A percentile compares a stretch with the other conserved stretches of the same genome.
phyloP scores from a whole-genome alignment of 1,140 invertebrate species.

The Chironomus tepperi region DNA sequence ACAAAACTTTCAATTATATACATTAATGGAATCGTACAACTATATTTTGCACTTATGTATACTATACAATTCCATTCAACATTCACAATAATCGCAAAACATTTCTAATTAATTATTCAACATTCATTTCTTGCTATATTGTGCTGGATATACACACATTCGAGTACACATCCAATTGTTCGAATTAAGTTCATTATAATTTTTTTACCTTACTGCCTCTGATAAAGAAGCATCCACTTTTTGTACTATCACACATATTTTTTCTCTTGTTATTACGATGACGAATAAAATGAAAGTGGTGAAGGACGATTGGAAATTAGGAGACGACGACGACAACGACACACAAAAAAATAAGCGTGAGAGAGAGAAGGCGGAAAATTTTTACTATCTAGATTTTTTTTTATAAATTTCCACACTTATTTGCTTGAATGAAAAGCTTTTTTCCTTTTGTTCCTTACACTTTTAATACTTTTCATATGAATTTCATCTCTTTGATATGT shows the following conservation, averaged over 20 bases:
- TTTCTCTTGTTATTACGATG: slow-evolving; percentile 34
- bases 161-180: background rate
- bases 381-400: slow-evolving; percentile 27
- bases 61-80: background rate
- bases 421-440: slow-evolving; percentile 21
- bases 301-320: background rate
- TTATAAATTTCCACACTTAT: background rate
- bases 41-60: background rate
- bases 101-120: slow-evolving; percentile 25
- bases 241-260: slow-evolving; percentile 55
- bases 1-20: no score
- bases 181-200: background rate
- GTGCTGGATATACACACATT: no score
- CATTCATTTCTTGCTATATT: background rate
- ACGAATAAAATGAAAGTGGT: background rate
- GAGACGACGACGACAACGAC: no score
- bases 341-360: slow-evolving; percentile 22
- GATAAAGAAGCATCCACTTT: slow-evolving; percentile 56
- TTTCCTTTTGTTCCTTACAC: background rate
- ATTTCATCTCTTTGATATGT: slow-evolving; percentile 1
- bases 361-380: slow-evolving; percentile 25
- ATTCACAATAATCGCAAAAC: background rate
- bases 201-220: slow-evolving; percentile 34
- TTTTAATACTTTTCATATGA: background rate
- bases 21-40: no score